A percentile compares a stretch with the other conserved stretches of the same genome.
phyloP scores from a whole-genome alignment of 2,113 vertebrate species.

The Odocoileus hemionus region DNA sequence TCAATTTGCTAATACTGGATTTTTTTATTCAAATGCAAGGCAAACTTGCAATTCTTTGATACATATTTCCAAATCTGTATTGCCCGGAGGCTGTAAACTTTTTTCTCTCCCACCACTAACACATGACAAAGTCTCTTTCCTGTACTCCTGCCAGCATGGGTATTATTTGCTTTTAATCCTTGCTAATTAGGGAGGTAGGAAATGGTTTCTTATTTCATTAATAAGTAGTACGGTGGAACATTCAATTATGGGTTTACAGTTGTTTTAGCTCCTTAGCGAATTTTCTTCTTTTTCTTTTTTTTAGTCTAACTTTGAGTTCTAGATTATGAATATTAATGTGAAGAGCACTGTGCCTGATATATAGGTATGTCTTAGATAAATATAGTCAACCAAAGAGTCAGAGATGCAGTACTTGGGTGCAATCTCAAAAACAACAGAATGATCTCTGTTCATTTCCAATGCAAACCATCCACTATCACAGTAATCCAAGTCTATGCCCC shows the following conservation, averaged over 20 bases:
- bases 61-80: not conserved
- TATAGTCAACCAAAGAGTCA: not conserved
- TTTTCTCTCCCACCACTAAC: not conserved
- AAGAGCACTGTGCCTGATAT: not conserved
- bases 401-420: not conserved
- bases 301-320: not conserved
- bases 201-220: constrained; percentile 49
- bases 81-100: not conserved
- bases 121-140: not conserved
- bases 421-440: not conserved
- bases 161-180: constrained; percentile 60
- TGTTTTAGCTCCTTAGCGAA: constrained; percentile 21
- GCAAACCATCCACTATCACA: not conserved
- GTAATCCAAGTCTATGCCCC: not conserved
- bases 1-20: not conserved
- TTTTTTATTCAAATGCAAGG: not conserved
- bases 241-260: constrained; percentile 28
- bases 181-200: constrained; percentile 50
- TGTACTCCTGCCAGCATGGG: constrained; percentile 47
- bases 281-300: not conserved
- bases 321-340: constrained; percentile 27
- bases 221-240: constrained; percentile 32
- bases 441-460: not conserved
- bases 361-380: not conserved
- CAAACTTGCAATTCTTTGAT: not conserved